Evolutionary conservation across 2,113 vertebrate genomes (phyloP).

Genomic region (Xiphias gladius): DNA sequence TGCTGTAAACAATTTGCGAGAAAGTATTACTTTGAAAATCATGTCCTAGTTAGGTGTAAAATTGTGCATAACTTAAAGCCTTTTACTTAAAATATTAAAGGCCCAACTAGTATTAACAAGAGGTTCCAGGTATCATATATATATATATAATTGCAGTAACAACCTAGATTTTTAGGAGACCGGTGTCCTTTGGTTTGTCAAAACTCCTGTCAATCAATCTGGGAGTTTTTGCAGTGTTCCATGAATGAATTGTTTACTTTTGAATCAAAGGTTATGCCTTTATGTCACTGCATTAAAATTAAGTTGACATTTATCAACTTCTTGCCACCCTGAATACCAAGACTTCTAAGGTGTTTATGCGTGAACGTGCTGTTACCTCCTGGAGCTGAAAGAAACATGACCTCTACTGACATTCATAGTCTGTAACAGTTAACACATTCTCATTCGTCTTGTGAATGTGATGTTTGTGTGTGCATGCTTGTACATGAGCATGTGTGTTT

Average conservation of each 20-base stretch:
- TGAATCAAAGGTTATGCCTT: not conserved
- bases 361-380: not conserved
- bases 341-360: not conserved
- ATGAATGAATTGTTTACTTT: not conserved
- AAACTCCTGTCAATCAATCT: not conserved
- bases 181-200: too few species aligned
- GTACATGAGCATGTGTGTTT: not conserved
- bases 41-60: not conserved
- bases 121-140: too few species aligned
- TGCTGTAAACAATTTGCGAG: not conserved
- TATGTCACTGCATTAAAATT: not conserved
- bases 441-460: not conserved
- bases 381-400: not conserved
- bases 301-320: not conserved
- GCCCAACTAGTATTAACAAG: too few species aligned
- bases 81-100: not conserved
- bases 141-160: not conserved
- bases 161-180: not conserved
- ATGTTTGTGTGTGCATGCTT: accelerated
- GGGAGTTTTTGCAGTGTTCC: not conserved
- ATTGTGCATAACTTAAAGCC: not conserved
- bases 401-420: constrained; percentile 10
- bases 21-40: not conserved
- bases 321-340: not conserved
- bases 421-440: constrained; percentile 6